Conservation (phyloP, 2,888 invertebrate species). For the Lydus trimaculatus region DNA sequence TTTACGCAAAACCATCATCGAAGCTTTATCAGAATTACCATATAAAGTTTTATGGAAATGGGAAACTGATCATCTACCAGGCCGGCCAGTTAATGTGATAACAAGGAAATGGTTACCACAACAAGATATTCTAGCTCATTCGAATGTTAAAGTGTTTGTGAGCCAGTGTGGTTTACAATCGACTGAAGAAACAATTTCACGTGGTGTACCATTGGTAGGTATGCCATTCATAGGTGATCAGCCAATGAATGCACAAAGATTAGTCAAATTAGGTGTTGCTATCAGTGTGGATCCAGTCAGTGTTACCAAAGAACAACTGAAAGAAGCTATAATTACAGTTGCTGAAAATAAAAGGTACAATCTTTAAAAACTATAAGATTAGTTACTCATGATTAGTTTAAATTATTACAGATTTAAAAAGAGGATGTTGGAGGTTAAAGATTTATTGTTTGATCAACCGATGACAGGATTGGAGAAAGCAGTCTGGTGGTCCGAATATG, state of each 20-base stretch:
- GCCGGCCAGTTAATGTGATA: slow-evolving; percentile 34
- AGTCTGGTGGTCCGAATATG: slow-evolving; percentile 39
- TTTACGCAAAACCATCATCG: slow-evolving; percentile 28
- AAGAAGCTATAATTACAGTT: slow-evolving; percentile 16
- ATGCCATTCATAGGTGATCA: slow-evolving; percentile 31
- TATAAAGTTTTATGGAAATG: slow-evolving; percentile 40
- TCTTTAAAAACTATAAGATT: too few species aligned
- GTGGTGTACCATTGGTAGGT: slow-evolving; percentile 21
- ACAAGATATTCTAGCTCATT: slow-evolving; percentile 37
- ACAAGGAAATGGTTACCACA: slow-evolving; percentile 41
- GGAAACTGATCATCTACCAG: slow-evolving; percentile 34
- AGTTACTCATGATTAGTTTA: not conserved
- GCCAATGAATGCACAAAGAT: slow-evolving; percentile 23
- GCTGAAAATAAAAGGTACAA: slow-evolving; percentile 7
- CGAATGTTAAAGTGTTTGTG: slow-evolving; percentile 25
- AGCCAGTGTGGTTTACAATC: slow-evolving; percentile 28
- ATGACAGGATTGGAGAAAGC: slow-evolving; percentile 32
- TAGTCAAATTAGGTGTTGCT: slow-evolving; percentile 17
- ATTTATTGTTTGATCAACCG: slow-evolving; percentile 33
- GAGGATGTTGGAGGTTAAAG: slow-evolving; percentile 26
- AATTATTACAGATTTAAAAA: slow-evolving; percentile 28
- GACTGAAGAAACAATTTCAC: slow-evolving; percentile 24
- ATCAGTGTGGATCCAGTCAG: not conserved
- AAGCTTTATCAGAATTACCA: slow-evolving; percentile 30
- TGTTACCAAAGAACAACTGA: slow-evolving; percentile 14